Percentiles rank a stretch among this genome's conserved stretches.
Conservation (phyloP, 2,888 invertebrate genomes). For the Drosophila vallismaia region DNA sequence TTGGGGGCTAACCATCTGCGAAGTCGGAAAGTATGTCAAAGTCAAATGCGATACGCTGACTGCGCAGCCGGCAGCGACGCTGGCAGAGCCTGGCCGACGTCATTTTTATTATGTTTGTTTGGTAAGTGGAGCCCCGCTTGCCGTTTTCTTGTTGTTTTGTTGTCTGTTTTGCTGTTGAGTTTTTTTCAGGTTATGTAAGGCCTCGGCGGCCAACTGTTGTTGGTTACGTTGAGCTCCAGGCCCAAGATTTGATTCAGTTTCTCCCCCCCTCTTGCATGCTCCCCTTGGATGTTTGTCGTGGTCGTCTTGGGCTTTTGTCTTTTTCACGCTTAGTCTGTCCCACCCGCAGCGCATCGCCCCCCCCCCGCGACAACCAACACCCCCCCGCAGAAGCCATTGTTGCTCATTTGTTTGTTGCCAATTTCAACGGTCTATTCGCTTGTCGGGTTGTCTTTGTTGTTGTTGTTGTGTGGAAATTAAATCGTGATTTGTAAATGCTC, state of each 20-base stretch:
- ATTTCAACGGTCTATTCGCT: constrained; percentile 63
- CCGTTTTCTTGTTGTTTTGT: constrained; percentile 14
- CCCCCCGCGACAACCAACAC: neutral
- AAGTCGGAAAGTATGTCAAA: constrained; percentile 81
- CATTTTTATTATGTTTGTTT: constrained; percentile 76
- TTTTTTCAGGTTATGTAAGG: constrained; percentile 39
- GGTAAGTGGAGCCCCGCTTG: constrained; percentile 69
- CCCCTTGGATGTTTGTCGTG: constrained; percentile 43
- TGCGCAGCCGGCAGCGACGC: constrained; percentile 2
- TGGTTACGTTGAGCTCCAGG: constrained; percentile 45
- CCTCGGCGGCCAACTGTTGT: constrained; percentile 48
- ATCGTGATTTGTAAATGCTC: constrained; percentile 80
- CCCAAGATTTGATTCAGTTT: constrained; percentile 44
- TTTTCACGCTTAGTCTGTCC: constrained; percentile 61
- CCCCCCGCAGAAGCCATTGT: constrained; percentile 24
- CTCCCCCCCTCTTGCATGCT: constrained; percentile 4
- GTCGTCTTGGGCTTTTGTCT: constrained; percentile 69
- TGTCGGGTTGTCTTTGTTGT: constrained; percentile 44
- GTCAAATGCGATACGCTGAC: constrained; percentile 65
- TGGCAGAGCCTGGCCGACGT: constrained; percentile 38
- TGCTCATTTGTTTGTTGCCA: constrained; percentile 78
- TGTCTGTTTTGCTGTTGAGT: neutral
- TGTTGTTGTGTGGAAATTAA: constrained; percentile 68
- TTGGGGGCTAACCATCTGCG: constrained; percentile 45
- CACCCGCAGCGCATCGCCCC: neutral